A percentile compares a stretch with the other conserved stretches of the same genome.
phyloP scores from a whole-genome alignment of 2,797 vertebrate genomes.

The Buceros bicornis region DNA sequence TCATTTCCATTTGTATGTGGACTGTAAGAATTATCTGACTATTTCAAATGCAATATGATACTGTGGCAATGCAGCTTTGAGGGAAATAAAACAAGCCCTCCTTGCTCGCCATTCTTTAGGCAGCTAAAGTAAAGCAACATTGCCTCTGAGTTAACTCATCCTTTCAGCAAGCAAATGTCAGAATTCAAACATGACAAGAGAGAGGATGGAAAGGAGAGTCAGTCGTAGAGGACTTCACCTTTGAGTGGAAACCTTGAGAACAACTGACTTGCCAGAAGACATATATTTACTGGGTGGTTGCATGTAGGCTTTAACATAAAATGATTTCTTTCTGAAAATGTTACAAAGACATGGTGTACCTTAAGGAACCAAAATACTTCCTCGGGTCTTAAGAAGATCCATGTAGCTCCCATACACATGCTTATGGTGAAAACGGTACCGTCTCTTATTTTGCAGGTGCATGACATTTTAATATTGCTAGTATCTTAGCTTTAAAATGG shows the following conservation, averaged over 20 bases:
- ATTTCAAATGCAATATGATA: neutral
- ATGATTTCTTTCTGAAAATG: neutral
- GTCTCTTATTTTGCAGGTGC: neutral
- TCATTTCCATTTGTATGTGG: slow-evolving; percentile 37
- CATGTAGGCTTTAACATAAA: slow-evolving; percentile 21
- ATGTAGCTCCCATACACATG: neutral
- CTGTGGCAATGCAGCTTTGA: neutral
- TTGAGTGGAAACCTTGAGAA: neutral
- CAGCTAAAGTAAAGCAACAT: neutral
- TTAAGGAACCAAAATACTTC: neutral
- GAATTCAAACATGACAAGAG: neutral
- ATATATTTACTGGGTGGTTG: neutral
- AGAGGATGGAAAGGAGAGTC: neutral
- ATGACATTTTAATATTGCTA: neutral
- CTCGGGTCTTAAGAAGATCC: neutral
- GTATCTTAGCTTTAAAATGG: neutral
- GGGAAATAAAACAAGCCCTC: neutral
- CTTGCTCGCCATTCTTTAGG: neutral
- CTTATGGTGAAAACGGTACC: neutral
- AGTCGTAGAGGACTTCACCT: neutral
- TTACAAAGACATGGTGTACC: neutral
- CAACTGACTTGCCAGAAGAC: neutral
- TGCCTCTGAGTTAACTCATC: neutral
- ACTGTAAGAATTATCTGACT: slow-evolving; percentile 22
- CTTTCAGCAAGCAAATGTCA: neutral